Base-by-base conservation (phyloP, 2,888 invertebrate genomes). In the Chymomyza procnemis region DNA sequence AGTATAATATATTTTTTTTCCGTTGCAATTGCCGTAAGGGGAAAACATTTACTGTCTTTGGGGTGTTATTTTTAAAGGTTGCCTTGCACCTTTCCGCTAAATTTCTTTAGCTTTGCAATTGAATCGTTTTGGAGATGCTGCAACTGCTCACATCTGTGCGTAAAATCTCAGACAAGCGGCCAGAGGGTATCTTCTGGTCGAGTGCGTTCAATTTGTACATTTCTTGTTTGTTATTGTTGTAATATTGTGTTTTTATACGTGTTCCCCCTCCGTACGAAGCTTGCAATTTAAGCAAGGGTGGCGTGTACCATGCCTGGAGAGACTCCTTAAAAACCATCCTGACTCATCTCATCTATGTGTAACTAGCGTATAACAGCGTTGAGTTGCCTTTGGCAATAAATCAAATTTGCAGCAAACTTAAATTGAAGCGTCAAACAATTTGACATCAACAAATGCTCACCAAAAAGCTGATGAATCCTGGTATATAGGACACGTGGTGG, bases 361-460 rank as follows among this genome's bases (percentile, higher is more conserved):
- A 54, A 5, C 54, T 21, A 6, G 12, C 54, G 19, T 14, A 54
- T 21, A 54, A 54, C 21, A 21, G 54, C 54, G n/a, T n/a, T 54
- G 54, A 54, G 19, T 50, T 50, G 54, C 26, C 56, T 6, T 30
- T 14, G 30, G 82, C 78, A 82, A 81, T 81, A 81, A 81, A 82
- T 81, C 82, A 81, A 82, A 81, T 82, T 82, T 80, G 79, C 78
- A 82, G 80, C 82, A 67, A 81, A 82, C 71, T 79, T 80, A 76
- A 81, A 82, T 82, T 81, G 82, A 83, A 79, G 80, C 82, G 21
- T 34, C 57, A 19, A 19, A 34, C 18, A 58, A 58, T 41, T 58
- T 54, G 54, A 54, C 54, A 21, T 18, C 54, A 14, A 21, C 19
- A 18, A 54, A 41, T 41, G 34, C 34, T 41, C 34, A 41, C 34